Percentiles rank a stretch among this genome's conserved stretches.
Evolutionary conservation across 2,888 invertebrate genomes (phyloP).

Genomic region (Andrena dorsata): DNA sequence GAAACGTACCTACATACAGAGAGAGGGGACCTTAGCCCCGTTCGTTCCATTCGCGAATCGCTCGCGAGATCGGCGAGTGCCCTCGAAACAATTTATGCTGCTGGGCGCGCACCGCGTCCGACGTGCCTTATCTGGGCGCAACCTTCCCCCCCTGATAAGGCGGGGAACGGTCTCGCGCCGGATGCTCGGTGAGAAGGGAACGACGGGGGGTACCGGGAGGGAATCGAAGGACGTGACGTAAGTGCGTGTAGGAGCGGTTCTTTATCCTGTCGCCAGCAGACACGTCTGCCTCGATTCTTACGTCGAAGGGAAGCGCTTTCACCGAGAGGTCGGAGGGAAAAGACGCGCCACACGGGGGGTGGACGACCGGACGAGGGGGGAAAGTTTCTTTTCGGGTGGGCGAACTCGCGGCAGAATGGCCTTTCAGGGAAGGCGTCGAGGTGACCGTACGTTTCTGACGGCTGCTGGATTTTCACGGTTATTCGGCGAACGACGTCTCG

Average conservation of each 20-base stretch:
- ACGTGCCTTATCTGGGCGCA: conserved; percentile 81
- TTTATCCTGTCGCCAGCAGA: conserved; percentile 81
- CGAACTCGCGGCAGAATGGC: conserved; percentile 1
- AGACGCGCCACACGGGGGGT: conserved; percentile 14
- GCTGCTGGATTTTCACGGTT: conserved; percentile 19
- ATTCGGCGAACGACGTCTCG: conserved; percentile 33
- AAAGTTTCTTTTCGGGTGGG: conserved; percentile 31
- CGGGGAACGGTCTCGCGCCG: conserved; percentile 66
- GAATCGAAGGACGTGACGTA: conserved; percentile 79
- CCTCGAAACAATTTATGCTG: conserved; percentile 82
- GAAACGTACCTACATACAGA: background rate
- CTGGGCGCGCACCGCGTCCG: conserved; percentile 77
- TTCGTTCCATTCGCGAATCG: conserved; percentile 63
- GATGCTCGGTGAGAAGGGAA: conserved; percentile 43
- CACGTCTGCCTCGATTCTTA: conserved; percentile 72
- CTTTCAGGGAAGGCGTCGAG: conserved; percentile 14
- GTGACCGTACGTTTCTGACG: conserved; percentile 57
- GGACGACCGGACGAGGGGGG: background rate
- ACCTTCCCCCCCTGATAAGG: conserved; percentile 74
- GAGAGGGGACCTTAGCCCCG: conserved; percentile 23
- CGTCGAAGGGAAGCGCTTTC: conserved; percentile 38
- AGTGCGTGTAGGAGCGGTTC: conserved; percentile 80
- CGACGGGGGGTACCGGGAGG: conserved; percentile 3
- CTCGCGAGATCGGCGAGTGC: conserved; percentile 74
- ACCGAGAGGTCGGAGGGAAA: conserved; percentile 39